Base-by-base conservation (phyloP, 2,113 vertebrate genomes). In the Nycticryphes semicollaris region DNA sequence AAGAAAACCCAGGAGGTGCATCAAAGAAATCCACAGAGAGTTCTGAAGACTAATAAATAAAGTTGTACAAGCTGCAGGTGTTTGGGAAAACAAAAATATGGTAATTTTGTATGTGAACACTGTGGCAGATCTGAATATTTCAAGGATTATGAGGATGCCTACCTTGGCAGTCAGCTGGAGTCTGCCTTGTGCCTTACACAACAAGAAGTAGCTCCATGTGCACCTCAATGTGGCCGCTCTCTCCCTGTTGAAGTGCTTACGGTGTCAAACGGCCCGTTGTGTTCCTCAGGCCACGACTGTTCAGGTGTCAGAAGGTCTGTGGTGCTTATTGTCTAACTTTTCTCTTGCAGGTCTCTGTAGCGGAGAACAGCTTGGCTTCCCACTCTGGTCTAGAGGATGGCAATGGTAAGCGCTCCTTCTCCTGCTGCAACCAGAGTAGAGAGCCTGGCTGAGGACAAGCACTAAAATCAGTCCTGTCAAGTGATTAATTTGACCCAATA, bases 281-380 rank as follows among this genome's bases (percentile, higher is more conserved):
- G 39, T 85, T 93, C 30, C 88, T 93, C 59, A 20, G 89, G 75
- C 76, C 10, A 1, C 76, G 82, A 14, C 17, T 76, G 6, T 53
- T 48, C 69, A 43, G 30, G 6, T 15, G 51, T 48, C n/a, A 30
- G 57, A 4, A 75, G 45, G 23, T 72, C 18, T 14, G 7, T 64
- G 54, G 8, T 45, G 62, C 25, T 96, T 21, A 90, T 1, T 35
- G 50, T 82, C 14, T 47, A 67, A 16, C 5, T 68, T 28, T 45
- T 89, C 41, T 84, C 74, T 96, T 94, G 78, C 96, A 98, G 98
- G 91, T 91, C 91, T 96, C 96, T 94, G 68, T 59, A 31, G 82
- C 89, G 45, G 98, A 98, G 69, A 97, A 91, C 93, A 97, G 90
- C 83, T 70, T 90, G 43, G 72, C 93, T 63, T 57, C 50, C 88